Evolutionary conservation across 2,113 vertebrate species (phyloP), one percentile per base, ranked within the genome.

Genomic region (Oncorhynchus nerka): DNA sequence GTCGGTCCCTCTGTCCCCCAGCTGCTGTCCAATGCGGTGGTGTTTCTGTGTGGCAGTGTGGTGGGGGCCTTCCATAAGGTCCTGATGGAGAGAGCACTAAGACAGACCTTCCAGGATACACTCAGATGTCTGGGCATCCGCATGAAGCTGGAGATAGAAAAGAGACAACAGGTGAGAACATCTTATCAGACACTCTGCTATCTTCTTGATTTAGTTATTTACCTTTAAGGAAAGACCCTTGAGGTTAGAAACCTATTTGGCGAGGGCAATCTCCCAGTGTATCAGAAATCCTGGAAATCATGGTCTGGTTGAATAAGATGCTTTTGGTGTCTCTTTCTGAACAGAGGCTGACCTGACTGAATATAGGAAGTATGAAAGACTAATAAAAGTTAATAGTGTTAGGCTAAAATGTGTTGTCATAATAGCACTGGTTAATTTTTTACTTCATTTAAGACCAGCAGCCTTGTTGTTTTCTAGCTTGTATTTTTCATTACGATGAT

Each of bases 1-100:
- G n/a, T 22, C 1, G 2, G 19, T 77, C 12, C 71, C 7, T 68
- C 0, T 15, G 83, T 48, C 0, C 78, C 78, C 39, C 88, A 99
- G 98, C 86, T 99, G 16, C 80, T 98, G 86, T 96, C 97, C 88
- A 98, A 96, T 1, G 91, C 87, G 0, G 84, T 95, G 70, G 90
- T 98, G 84, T 96, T 99, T 80, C 87, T 98, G 16, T 97, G 98
- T 66, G 98, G 97, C 48, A 95, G 91, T 81, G 81, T 95, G 57
- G 94, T 96, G 73, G 98, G 98, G 3, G 95, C 95, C 19, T 99
- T 98, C 88, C 97, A 99, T 85, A 99, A 99, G 85, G 88, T 96
- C 76, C 93, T 96, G 24, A 96, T 98, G 95, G 97, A 98, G 85
- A 95, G 95, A 34, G 96, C 97, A 20, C 93, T 97, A 0, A 91